Evolutionary conservation across 2,797 vertebrate genomes (phyloP).

Genomic region (Calcarius lapponicus): DNA sequence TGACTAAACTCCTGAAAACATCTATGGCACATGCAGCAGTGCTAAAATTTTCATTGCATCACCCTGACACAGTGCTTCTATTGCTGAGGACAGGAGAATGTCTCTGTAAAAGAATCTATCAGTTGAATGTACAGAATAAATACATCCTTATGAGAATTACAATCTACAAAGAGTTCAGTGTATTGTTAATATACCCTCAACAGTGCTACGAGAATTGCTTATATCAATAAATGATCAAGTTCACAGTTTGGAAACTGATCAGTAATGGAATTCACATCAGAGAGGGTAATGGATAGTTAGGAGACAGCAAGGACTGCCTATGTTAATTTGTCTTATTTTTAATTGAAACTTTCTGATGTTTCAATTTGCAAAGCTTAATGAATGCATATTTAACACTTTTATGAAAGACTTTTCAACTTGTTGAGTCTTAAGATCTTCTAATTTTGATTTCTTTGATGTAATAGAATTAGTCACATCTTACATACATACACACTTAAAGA

Average conservation of each 20-base stretch:
- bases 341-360: background rate
- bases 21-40: background rate
- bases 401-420: background rate
- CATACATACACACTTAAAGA: background rate
- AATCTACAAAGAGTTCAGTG: background rate
- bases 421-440: background rate
- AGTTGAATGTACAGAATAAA: background rate
- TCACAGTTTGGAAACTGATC: background rate
- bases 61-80: background rate
- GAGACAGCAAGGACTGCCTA: background rate
- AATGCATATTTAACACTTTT: background rate
- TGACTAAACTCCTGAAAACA: background rate
- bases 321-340: background rate
- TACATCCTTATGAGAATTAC: background rate
- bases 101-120: background rate
- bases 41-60: background rate
- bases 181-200: background rate
- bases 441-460: background rate
- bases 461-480: background rate
- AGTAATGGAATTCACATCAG: background rate
- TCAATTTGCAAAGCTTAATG: background rate
- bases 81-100: background rate
- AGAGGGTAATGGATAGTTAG: background rate
- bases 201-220: background rate
- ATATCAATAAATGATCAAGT: background rate